Conservation (phyloP, 2,888 invertebrate genomes). For the Athripsodes cinereus region DNA sequence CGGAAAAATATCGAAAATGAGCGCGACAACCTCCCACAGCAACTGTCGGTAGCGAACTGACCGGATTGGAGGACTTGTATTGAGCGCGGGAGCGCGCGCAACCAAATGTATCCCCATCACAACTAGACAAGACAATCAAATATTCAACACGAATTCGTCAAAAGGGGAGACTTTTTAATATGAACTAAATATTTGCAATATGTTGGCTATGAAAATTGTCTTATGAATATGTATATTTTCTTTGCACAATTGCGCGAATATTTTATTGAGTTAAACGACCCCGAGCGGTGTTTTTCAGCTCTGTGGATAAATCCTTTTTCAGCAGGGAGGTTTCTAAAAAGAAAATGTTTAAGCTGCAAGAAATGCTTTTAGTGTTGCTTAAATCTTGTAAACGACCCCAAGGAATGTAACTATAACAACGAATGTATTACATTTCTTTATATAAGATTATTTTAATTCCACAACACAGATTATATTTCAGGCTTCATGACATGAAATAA, state of each 20-base stretch:
- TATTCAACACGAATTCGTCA: background rate
- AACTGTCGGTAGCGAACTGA: slow-evolving; percentile 24
- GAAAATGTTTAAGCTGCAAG: background rate
- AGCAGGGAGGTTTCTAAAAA: background rate
- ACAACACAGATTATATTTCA: too few species aligned
- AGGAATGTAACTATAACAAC: too few species aligned
- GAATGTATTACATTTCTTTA: too few species aligned
- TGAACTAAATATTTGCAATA: background rate
- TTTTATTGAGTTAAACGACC: background rate
- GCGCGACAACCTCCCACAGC: slow-evolving; percentile 12
- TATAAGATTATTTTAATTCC: too few species aligned
- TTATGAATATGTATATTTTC: background rate
- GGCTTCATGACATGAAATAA: too few species aligned
- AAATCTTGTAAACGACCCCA: too few species aligned
- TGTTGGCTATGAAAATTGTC: background rate
- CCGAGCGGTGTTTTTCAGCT: background rate
- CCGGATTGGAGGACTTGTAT: slow-evolving; percentile 23
- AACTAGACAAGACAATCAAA: background rate
- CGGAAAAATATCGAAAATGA: slow-evolving; percentile 3
- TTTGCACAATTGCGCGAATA: background rate
- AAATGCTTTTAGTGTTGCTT: too few species aligned
- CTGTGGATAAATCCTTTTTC: background rate
- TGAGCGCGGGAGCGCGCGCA: slow-evolving; percentile 26
- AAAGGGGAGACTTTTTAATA: background rate
- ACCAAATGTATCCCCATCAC: background rate